Evolutionary conservation across 2,113 vertebrate species (phyloP), one percentile per base, ranked within the genome.

Genomic region (Nesospiza acunhae): DNA sequence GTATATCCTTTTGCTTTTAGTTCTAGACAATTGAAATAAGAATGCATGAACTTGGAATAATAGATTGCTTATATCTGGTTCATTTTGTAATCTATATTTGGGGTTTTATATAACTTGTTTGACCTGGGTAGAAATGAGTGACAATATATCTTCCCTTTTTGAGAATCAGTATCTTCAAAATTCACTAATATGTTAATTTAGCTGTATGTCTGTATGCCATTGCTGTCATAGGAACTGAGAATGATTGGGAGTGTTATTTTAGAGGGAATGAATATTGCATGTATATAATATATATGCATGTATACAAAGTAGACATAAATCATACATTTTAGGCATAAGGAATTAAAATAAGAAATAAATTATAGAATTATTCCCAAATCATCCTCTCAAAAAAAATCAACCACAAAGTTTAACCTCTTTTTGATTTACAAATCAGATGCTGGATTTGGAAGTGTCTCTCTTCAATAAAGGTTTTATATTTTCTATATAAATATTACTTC

Each of bases 21-120:
- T 76, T 88, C 68, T 70, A 95, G 75, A 94, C 82, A 86, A 86
- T 75, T 92, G 86, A 90, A 93, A 92, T 69, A 79, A 86, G 31
- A 58, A 76, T 55, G 21, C 15, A 37, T 62, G 53, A 77, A 85
- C 53, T 33, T 68, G 33, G 8, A 52, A 47, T 70, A 80, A 39
- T 31, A 58, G n/a, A 42, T 75, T 85, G 53, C 47, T 76, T 58
- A 80, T 39, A 74, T 52, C 33, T 76, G 12, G 19, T 64, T 85
- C 52, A 72, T 78, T 53, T 77, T 75, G 13, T 66, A 90, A 88
- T 47, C 37, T 68, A 0, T 64, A 52, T 80, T 74, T 64, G 30
- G 42, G 66, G 52, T 27, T 70, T 94, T 74, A 59, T 74, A 21
- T 68, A 75, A 85, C 46, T 89, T 95, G 24, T 62, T 86, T 90